Base-by-base conservation (phyloP, 2,888 invertebrate genomes). In the Xanthorhoe spadicearia region DNA sequence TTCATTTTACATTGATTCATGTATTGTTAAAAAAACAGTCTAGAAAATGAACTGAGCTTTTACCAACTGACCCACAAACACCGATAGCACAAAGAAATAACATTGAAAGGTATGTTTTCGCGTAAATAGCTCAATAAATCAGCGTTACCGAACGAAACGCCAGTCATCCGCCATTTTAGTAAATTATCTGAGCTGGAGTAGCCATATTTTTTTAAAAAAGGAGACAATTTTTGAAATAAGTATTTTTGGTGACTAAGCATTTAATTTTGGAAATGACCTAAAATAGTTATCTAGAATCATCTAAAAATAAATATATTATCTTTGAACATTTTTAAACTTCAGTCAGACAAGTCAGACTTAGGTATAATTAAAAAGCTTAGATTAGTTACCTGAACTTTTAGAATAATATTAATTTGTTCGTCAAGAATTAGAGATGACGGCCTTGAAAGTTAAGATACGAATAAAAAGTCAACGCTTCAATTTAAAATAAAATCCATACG, bases 91-190 rank as follows among this genome's bases (percentile, higher is more conserved):
- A 53, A 60, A 46, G 46, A 66, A 66, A 62, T 62, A 46, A 58
- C 61, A 54, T 28, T 50, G 61, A 49, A 61, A 53, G 38, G 57
- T 15, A 51, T 55, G 58, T 66, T 56, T 57, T 51, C 46, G 32
- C 18, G 6, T 65, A 70, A 74, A 70, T 63, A 60, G 73, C 69
- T 66, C 71, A 69, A 81, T 82, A 83, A 83, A 81, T 83, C 78
- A 74, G 66, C 70, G 76, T 46, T 63, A 52, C 69, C 68, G 71
- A 70, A 69, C 65, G 74, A 79, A 67, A 54, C 68, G 82, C 83
- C 75, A 78, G 79, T 84, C 84, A 84, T 77, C 73, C 74, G 74
- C 78, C 82, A 79, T 83, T 84, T 83, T 80, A 75, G 72, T 74
- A 82, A 80, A 83, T 83, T 82, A 78, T 78, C 76, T 76, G 50